phyloP scores from a whole-genome alignment of 2,113 vertebrate species.

The Nipponia nippon region DNA sequence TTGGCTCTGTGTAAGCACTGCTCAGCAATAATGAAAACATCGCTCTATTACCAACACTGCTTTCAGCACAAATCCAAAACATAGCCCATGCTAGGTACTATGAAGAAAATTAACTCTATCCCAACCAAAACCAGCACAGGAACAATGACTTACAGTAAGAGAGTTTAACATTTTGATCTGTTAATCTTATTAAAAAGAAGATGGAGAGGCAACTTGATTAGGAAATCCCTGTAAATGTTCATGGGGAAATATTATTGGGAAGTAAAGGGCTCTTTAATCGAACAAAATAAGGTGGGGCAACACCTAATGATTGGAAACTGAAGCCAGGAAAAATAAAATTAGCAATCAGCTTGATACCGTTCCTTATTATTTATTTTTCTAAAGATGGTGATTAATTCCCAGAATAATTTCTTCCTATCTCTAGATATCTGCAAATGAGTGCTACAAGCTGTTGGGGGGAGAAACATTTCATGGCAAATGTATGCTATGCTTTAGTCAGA shows the following conservation, averaged over 20 bases:
- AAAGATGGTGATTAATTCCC: background rate
- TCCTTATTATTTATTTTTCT: constrained; percentile 21
- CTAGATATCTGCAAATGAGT: constrained; percentile 20
- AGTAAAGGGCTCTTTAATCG: constrained; percentile 41
- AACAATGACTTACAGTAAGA: background rate
- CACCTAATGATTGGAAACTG: constrained; percentile 24
- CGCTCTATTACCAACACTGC: no score
- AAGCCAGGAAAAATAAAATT: constrained; percentile 60
- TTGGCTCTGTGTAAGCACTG: no score
- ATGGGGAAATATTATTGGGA: background rate
- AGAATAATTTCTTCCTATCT: background rate
- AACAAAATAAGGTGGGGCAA: constrained; percentile 29
- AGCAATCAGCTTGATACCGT: constrained; percentile 24
- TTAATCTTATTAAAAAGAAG: constrained; percentile 46
- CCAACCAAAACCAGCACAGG: no score
- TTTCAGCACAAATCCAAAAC: no score
- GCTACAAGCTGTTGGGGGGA: background rate
- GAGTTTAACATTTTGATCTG: constrained; percentile 27
- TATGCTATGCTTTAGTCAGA: background rate
- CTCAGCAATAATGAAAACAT: no score
- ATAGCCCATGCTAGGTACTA: no score
- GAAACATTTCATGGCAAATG: background rate
- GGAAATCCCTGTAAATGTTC: constrained; percentile 39
- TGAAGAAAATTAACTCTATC: no score
- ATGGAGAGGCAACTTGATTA: constrained; percentile 32